Base-by-base conservation (phyloP, 2,888 invertebrate genomes). In the Andrena marginata region DNA sequence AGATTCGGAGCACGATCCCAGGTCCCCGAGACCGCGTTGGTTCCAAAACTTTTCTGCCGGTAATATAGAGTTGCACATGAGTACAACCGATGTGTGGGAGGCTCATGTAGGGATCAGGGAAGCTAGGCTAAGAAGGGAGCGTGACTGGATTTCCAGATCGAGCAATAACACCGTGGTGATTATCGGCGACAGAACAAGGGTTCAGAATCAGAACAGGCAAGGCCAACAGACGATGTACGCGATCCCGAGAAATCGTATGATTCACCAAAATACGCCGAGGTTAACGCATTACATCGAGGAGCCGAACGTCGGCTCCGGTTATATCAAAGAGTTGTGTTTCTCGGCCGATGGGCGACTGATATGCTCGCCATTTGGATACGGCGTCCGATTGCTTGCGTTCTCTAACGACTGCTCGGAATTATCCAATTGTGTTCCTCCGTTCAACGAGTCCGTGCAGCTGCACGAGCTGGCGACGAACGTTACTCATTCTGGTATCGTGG, bases 251-350 rank as follows among this genome's bases (percentile, higher is more conserved):
- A 94, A 94, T 79, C 94, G 95, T 81, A 95, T 95, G 89, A 96
- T 97, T 77, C 95, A 96, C 64, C 95, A 96, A 88, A 98, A 98
- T 94, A 95, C 96, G 26, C 96, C 97, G 16, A 95, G 98, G 62
- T 95, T 99, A 68, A 96, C 98, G 6, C 98, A 97, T 94, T 98
- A 96, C 91, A 95, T 96, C 8, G 96, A 97, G 90, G 99, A 99
- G 93, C 97, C 97, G 0, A 98, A 98, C 92, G 97, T 97, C 16
- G 98, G 98, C 1, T 97, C 97, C 85, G 98, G 98, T 0, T 98
- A 97, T 90, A 99, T 99, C 75, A 99, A 99, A 94, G 99, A 99
- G 92, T 95, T 98, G 63, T 97, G 98, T 90, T 99, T 98, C 94
- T 98, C 98, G 0, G 95, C 97, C 1, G 98, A 99, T 93, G 99